A percentile compares a stretch with the other conserved stretches of the same genome.
phyloP scores from a whole-genome alignment of 2,797 vertebrate species.

The Acipenser ruthenus region DNA sequence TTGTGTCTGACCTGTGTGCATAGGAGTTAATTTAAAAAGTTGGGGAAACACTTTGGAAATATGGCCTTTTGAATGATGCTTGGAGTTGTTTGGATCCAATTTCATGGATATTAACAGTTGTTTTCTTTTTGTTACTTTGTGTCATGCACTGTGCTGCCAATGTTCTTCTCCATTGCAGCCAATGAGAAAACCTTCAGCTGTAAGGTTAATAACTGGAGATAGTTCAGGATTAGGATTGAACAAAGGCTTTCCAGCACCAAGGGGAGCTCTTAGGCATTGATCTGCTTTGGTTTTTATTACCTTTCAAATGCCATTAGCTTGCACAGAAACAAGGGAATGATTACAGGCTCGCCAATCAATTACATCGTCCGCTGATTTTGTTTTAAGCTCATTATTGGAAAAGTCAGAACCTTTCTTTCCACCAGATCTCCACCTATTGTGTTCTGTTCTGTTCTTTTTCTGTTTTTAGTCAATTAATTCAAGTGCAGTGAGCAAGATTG shows the following conservation, averaged over 20 bases:
- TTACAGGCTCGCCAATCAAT: constrained; percentile 34
- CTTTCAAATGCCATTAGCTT: constrained; percentile 35
- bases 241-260: constrained; percentile 23
- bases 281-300: constrained; percentile 27
- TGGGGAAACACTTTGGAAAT: no score
- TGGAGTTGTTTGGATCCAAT: no score
- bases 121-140: no score
- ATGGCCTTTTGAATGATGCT: no score
- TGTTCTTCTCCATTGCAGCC: no score
- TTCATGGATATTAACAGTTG: no score
- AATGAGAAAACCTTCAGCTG: constrained; percentile 1
- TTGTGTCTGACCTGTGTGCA: no score
- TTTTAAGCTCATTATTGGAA: constrained; percentile 28
- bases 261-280: constrained; percentile 26
- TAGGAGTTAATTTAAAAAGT: no score
- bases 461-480: constrained; percentile 20
- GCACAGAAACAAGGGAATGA: constrained; percentile 27
- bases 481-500: constrained; percentile 31
- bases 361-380: constrained; percentile 17
- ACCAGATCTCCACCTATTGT: no score
- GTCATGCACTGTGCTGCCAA: no score
- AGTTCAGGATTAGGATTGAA: constrained; percentile 36
- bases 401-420: constrained; percentile 26
- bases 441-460: constrained; percentile 4
- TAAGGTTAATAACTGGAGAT: constrained; percentile 39